Percentiles rank a stretch among this genome's conserved stretches.
phyloP scores from a whole-genome alignment of 2,797 vertebrate genomes.

The Staurois parvus region DNA sequence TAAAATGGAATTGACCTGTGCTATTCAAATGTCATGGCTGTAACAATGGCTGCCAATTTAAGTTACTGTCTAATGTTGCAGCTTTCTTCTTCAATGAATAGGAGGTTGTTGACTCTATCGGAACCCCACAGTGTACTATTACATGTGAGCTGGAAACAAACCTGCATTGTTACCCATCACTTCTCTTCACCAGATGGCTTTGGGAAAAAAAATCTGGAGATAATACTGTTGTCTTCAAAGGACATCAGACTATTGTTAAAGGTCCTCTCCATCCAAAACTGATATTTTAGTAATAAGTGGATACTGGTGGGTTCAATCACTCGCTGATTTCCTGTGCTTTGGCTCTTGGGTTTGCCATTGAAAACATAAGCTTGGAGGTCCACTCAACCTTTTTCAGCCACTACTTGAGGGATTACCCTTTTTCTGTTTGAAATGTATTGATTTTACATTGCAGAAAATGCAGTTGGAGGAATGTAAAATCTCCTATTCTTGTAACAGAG shows the following conservation, averaged over 20 bases:
- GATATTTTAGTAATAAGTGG: background rate
- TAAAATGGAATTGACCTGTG: slow-evolving; percentile 16
- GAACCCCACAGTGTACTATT: slow-evolving; percentile 2
- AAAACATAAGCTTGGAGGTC: no score
- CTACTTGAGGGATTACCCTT: no score
- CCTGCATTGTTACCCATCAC: slow-evolving; percentile 1
- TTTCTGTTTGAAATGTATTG: no score
- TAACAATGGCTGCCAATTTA: background rate
- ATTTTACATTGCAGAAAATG: no score
- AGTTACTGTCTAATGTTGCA: slow-evolving; percentile 4
- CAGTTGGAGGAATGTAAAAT: no score
- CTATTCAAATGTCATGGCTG: background rate
- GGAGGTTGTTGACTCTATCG: slow-evolving; percentile 8
- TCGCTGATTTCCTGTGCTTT: background rate
- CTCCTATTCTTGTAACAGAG: no score
- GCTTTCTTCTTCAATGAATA: slow-evolving; percentile 3
- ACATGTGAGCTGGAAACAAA: slow-evolving; percentile 2
- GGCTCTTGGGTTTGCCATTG: no score
- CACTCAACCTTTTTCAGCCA: no score
- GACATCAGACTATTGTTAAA: no score
- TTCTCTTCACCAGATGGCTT: background rate
- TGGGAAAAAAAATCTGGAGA: no score
- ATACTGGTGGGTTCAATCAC: background rate
- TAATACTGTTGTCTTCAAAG: no score
- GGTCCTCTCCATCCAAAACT: background rate